Conservation (phyloP, 2,888 invertebrate species). For the Drosophila maculinotata region DNA sequence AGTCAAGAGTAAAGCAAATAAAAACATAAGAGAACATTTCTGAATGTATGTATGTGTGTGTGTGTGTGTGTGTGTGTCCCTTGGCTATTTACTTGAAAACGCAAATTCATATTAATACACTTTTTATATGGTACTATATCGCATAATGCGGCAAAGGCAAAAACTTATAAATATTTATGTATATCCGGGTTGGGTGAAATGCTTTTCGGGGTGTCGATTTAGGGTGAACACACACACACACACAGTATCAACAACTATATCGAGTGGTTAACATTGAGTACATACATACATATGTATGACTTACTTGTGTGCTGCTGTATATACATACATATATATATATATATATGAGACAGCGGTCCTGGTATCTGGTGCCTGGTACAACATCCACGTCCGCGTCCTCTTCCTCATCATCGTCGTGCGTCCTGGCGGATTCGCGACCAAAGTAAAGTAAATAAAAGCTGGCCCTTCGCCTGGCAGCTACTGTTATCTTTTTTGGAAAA, state of each 20-base stretch:
- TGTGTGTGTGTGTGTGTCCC: conserved; percentile 15
- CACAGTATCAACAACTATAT: conserved; percentile 40
- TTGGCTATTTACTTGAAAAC: conserved; percentile 60
- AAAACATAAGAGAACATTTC: not conserved
- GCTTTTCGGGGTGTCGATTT: conserved; percentile 51
- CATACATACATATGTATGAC: conserved; percentile 11
- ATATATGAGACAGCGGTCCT: conserved; percentile 37
- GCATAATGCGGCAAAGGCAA: conserved; percentile 66
- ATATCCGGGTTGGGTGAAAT: conserved; percentile 55
- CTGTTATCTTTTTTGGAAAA: conserved; percentile 80
- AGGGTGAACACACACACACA: conserved; percentile 36
- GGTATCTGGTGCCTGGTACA: too few species aligned
- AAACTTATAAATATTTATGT: conserved; percentile 76
- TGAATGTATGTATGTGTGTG: conserved; percentile 4
- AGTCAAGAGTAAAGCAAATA: not conserved
- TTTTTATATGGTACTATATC: conserved; percentile 31
- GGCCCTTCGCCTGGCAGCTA: conserved; percentile 33
- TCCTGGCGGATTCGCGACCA: conserved; percentile 62
- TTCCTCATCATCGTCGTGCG: conserved; percentile 5
- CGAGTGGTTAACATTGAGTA: conserved; percentile 41
- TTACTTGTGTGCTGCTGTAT: too few species aligned
- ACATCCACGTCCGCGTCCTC: conserved; percentile 17
- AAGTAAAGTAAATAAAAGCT: conserved; percentile 73
- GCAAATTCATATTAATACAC: conserved; percentile 61
- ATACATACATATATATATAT: conserved; percentile 5